Percentiles rank a stretch among this genome's conserved stretches.
phyloP scores from a whole-genome alignment of 2,888 invertebrate species.

The Lycaena phlaeas region DNA sequence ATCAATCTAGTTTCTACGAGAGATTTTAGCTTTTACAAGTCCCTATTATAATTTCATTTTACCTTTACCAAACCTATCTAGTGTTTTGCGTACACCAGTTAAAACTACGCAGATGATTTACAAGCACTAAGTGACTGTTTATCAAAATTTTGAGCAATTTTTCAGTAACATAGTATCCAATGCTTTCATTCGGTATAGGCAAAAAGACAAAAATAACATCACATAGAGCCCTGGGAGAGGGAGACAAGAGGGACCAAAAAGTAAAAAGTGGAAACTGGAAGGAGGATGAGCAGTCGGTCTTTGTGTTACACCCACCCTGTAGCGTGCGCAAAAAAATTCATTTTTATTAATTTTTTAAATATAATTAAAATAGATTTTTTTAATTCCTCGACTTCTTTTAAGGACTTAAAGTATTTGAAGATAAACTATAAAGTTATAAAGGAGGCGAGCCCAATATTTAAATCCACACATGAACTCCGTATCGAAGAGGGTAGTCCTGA shows the following conservation, averaged over 20 bases:
- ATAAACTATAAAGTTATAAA: too few species aligned
- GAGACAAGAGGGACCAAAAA: conserved; percentile 38
- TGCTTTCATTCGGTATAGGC: conserved; percentile 11
- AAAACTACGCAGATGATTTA: too few species aligned
- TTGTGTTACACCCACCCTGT: conserved; percentile 46
- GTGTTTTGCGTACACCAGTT: too few species aligned
- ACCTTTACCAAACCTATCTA: too few species aligned
- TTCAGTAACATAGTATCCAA: conserved; percentile 10
- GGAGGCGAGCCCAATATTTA: too few species aligned
- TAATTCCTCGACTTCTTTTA: too few species aligned
- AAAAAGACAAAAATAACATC: conserved; percentile 21
- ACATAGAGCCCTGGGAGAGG: conserved; percentile 25
- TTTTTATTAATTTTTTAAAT: neutral
- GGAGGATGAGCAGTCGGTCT: conserved; percentile 53
- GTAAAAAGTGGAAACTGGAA: conserved; percentile 43
- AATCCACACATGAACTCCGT: too few species aligned
- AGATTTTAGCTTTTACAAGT: too few species aligned
- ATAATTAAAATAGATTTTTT: neutral
- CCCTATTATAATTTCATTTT: too few species aligned
- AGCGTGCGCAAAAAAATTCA: conserved; percentile 24
- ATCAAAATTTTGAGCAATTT: conserved; percentile 9
- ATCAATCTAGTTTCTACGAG: too few species aligned
- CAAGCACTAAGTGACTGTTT: conserved; percentile 1
- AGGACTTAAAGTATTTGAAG: too few species aligned
- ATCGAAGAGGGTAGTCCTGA: too few species aligned